Evolutionary conservation across 2,888 invertebrate species (phyloP), one percentile per base, ranked within the genome.

Genomic region (Temnothorax unifasciatus): DNA sequence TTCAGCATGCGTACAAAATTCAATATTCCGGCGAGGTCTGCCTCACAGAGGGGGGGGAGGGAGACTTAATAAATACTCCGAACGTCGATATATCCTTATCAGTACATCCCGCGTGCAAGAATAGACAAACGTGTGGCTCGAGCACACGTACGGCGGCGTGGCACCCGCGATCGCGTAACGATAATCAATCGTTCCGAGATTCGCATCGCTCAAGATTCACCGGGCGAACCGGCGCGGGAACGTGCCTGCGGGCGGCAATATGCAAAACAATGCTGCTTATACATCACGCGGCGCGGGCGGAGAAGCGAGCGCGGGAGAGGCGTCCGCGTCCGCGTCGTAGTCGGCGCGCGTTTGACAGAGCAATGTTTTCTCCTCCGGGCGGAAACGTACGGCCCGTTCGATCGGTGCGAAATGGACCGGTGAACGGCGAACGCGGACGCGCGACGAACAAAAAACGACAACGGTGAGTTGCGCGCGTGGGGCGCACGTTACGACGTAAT

Each of bases 341-440:
- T 74, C 74, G 44, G 61, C 61, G 81, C 59, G 79, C 89, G 87
- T 86, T 85, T 74, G 89, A 86, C 87, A 82, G 71, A 64, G 84
- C 83, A 82, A 81, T 71, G 83, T 81, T 87, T 81, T 69, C 76
- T 69, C 76, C 82, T 75, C 41, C 61, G 83, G 50, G 3, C 29
- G 29, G 63, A 52, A 63, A 69, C 84, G 83, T 54, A 59, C 41
- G 59, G 77, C 84, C 84, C 84, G 52, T 69, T 89, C 85, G 71
- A 87, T 89, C 90, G 90, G 90, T 57, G 86, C 77, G 90, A 87
- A 90, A 90, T 86, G 89, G 86, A 86, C 82, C 89, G 88, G 66
- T 21, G 68, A 54, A 25, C 54, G 75, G 57, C 52, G 52, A 18
- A 52, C 34, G 69, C 41, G 73, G 34, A 34, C 34, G 34, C 34